Evolutionary conservation across 2,888 invertebrate species (phyloP), one percentile per base, ranked within the genome.

Genomic region (Amphiduros pacificus): DNA sequence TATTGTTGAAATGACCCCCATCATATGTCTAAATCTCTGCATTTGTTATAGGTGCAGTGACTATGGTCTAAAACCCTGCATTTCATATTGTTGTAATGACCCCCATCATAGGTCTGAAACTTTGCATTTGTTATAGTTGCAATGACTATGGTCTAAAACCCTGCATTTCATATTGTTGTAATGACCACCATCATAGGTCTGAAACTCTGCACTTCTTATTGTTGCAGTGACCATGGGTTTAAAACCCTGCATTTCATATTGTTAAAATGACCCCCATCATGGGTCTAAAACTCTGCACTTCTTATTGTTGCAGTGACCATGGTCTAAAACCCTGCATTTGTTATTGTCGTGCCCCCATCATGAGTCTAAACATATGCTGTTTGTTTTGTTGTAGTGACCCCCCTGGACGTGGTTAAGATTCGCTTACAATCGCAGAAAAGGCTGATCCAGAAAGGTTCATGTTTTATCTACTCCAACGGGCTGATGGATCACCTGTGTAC

Each of bases 321-420:
- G 36, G 36, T 36, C 36, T 36, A 36, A 11, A 17, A 36, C 9
- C 36, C 9, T 36, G 36, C 9, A 36, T 36, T 36, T 36, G 36
- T 11, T 9, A 36, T 36, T 11, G 36, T 36, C 36, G 11, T 36
- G 36, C 17, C 36, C 36, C 17, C 17, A 36, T 11, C 17, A 11
- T 36, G 36, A 17, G 11, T 36, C 36, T 36, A n/a, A n/a, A n/a
- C n/a, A n/a, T n/a, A n/a, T n/a, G n/a, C n/a, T 29, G 31, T 31
- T 32, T 51, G 26, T 50, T 51, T 64, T 31, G 72, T 87, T 86
- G 36, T 82, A 95, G 96, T 98, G 85, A 99, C 99, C 0, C 99
- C 99, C 0, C 85, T 99, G 71, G 99, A 99, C 86, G 99, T 99
- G n/a, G 92, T 99, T 0, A 99, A 99, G 86, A 95, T 97, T 66